Evolutionary conservation across 1,140 invertebrate genomes (phyloP).

Genomic region (Chlorops oryzae): DNA sequence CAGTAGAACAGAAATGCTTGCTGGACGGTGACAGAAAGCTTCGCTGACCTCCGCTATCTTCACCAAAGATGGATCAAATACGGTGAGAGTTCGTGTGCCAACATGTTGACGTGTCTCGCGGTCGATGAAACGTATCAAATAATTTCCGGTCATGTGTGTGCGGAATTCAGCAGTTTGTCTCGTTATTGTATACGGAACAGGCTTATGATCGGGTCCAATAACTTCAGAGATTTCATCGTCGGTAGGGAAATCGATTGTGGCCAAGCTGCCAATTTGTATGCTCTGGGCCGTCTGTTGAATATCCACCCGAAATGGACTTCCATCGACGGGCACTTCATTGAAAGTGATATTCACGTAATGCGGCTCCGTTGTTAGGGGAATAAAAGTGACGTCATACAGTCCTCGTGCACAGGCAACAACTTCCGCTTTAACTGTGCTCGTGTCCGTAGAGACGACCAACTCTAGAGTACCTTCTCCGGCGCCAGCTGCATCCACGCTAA

Average conservation of each 20-base stretch:
- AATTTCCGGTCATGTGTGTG: conserved; percentile 51
- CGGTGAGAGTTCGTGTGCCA: conserved; percentile 62
- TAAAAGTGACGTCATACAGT: conserved; percentile 93
- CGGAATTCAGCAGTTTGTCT: conserved; percentile 53
- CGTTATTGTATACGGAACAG: conserved; percentile 50
- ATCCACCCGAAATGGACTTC: conserved; percentile 89
- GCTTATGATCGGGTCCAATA: conserved; percentile 51
- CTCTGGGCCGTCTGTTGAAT: conserved; percentile 75
- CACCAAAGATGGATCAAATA: conserved; percentile 78
- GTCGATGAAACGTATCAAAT: conserved; percentile 49
- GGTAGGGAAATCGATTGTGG: conserved; percentile 54
- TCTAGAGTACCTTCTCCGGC: conserved; percentile 94
- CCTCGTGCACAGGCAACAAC: conserved; percentile 85
- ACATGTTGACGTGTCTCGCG: conserved; percentile 47
- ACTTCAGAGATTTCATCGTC: conserved; percentile 55
- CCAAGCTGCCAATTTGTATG: conserved; percentile 55
- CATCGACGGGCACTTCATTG: conserved; percentile 88
- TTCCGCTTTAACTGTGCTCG: conserved; percentile 80
- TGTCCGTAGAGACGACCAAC: conserved; percentile 85
- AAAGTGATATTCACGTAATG: conserved; percentile 96
- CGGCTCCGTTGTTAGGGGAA: conserved; percentile 79
- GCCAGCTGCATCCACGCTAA: conserved; percentile 90
- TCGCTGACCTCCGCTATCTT: conserved; percentile 71
- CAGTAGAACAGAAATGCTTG: conserved; percentile 60
- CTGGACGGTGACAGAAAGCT: conserved; percentile 76